phyloP scores from a whole-genome alignment of 2,888 invertebrate species.

The Papilio protenor region DNA sequence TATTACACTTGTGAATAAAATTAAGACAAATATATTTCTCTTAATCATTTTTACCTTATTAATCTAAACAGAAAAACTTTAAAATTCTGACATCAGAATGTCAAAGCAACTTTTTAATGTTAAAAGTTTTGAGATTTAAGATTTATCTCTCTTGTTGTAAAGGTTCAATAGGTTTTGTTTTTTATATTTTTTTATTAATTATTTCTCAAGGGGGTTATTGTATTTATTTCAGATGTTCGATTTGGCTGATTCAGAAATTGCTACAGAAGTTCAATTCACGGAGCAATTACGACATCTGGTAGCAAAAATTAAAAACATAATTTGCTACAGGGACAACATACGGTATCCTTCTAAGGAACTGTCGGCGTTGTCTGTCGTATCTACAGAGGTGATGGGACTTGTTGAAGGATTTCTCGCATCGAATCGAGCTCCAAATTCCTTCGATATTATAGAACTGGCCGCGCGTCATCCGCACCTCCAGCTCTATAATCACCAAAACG shows the following conservation, averaged over 20 bases:
- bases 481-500: slow-evolving; percentile 78
- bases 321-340: slow-evolving; percentile 75
- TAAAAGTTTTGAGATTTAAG: neutral
- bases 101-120: neutral
- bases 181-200: neutral
- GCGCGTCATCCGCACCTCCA: slow-evolving; percentile 78
- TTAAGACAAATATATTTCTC: slow-evolving; percentile 45
- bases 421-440: slow-evolving; percentile 77
- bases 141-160: neutral
- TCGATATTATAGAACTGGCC: slow-evolving; percentile 77
- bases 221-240: slow-evolving; percentile 86
- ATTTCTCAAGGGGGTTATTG: slow-evolving; percentile 1
- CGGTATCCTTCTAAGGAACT: slow-evolving; percentile 81
- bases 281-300: slow-evolving; percentile 85
- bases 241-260: slow-evolving; percentile 86
- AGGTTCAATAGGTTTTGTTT: neutral
- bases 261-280: slow-evolving; percentile 88
- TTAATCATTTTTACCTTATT: slow-evolving; percentile 33
- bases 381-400: slow-evolving; percentile 85
- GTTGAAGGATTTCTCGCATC: slow-evolving; percentile 85
- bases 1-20: slow-evolving; percentile 49
- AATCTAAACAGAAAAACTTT: neutral
- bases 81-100: neutral
- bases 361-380: slow-evolving; percentile 84
- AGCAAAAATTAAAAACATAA: slow-evolving; percentile 80